Percentiles rank a stretch among this genome's conserved stretches.
These are phyloP conservation scores for Urosaurus nigricauda DNA, from an alignment of 2,797 vertebrate genomes.

Conservation along the genomic window DNA sequence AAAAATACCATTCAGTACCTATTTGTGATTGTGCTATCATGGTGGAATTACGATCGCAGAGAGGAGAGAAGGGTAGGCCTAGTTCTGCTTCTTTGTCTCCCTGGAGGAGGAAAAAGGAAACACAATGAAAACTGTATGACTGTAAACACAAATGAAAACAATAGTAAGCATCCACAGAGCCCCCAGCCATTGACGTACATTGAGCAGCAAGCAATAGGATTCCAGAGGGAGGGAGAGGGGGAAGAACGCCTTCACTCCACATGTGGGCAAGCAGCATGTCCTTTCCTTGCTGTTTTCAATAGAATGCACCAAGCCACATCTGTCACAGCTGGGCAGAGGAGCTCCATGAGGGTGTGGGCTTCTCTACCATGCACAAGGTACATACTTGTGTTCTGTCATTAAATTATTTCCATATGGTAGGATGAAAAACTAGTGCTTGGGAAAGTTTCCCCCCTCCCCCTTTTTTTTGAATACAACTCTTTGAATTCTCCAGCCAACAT, in stretches of 20 bases:
- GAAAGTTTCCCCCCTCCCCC: neutral
- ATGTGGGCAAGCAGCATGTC: too few relatives aligned
- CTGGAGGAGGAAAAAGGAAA: constrained; percentile 73
- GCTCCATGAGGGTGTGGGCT: neutral
- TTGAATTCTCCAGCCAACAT: neutral
- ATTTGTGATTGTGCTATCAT: constrained; percentile 99
- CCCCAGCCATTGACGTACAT: neutral
- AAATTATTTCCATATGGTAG: neutral
- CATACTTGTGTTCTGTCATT: too few relatives aligned
- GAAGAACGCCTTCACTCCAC: neutral
- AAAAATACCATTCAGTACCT: constrained; percentile 80
- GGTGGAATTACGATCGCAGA: constrained; percentile 96
- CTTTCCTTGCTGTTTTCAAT: neutral
- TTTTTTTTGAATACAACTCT: neutral
- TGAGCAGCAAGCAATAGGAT: neutral
- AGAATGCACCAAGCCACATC: neutral
- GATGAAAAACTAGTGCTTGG: neutral
- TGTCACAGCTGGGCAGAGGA: neutral
- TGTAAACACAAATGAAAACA: neutral
- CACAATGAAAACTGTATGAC: neutral
- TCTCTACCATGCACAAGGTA: neutral
- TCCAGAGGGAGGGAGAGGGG: neutral
- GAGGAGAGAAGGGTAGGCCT: constrained; percentile 96
- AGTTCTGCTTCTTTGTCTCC: constrained; percentile 96
- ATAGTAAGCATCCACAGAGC: neutral